Evolutionary conservation across 2,113 vertebrate genomes (phyloP), one percentile per base, ranked within the genome.

Genomic region (Leptobrachium ailaonicum): DNA sequence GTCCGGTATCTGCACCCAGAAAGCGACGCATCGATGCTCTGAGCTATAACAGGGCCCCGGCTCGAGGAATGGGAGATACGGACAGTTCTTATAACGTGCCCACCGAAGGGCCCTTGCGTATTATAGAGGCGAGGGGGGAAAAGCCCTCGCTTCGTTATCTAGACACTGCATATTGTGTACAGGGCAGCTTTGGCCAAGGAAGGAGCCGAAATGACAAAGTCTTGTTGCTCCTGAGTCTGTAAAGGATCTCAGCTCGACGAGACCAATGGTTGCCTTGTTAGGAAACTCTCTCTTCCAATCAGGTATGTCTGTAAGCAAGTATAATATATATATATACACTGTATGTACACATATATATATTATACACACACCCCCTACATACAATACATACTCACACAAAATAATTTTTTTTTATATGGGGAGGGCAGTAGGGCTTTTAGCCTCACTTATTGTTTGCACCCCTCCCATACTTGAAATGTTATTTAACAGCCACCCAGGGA

Each of bases 341-440:
- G 41, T 32, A 68, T 73, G 56, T 53, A 67, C 73, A 62, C 44
- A 45, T 71, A 4, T 43, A 43, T 56, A 44, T 32, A 42, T 41
- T 40, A 74, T 63, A 74, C 41, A 79, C 66, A 82, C 56, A 84
- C 6, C 0, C 80, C 84, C 77, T 32, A 32, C 20, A 32, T 32
- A 32, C 20, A 32, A 72, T 73, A 73, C 1, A 81, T 71, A 79
- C 41, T 20, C 63, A 58, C 41, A 60, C 69, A 5, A 82, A 78
- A 75, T 78, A 3, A 43, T 75, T 73, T 50, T 50, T 50, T 50
- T 50, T 50, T 50, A 71, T 69, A 60, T 75, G 40, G 13, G 69
- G 81, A 67, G 75, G 63, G 50, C 45, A 7, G 53, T 3, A 77
- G 82, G 82, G 62, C 69, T 85, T 84, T 85, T 82, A 86, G 84